Base-by-base conservation (phyloP, 2,888 invertebrate species). In the Aporophyla lueneburgensis region DNA sequence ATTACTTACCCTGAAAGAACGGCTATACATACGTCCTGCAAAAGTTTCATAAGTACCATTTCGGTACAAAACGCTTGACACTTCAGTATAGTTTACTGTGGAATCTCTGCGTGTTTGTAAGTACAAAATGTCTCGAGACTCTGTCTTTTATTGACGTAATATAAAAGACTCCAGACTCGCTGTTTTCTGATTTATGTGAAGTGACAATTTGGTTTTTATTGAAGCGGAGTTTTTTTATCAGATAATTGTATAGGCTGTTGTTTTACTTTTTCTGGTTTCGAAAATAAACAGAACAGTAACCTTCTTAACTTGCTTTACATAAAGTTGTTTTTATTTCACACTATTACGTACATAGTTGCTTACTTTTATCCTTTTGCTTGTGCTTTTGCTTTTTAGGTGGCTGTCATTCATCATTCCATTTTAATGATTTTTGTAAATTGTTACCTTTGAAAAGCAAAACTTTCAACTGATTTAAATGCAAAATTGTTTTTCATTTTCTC, bases 181-280 rank as follows among this genome's bases (percentile, higher is more conserved):
- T 68, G 21, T 78, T 74, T 71, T 69, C 71, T 66, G 85, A 75
- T 84, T 76, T 81, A 81, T 74, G 71, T 78, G 62, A 66, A 72
- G 24, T 33, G 58, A 63, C 54, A 19, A 65, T 74, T 83, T 61
- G 6, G 16, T 46, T 76, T 33, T 76, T 79, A 78, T 46, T 78
- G 24, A 43, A 27, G 43, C n/a, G 2, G n/a, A 21, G 5, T 27
- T 66, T 61, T n/a, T 78, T 33, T 59, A 43, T 59, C 21, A 33
- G 27, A 67, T 63, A 59, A 59, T 66, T 71, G 19, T 58, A 40
- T 40, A 7, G 27, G 10, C 40, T 43, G 16, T 51, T 16, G 40
- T 54, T 74, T 69, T 58, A 21, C 61, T 0, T 51, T 51, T 5
- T 49, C 59, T 2, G 9, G 14, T 19, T 76, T 16, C 40, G 14